Percentiles rank a stretch among this genome's conserved stretches.
Evolutionary conservation across 2,797 vertebrate genomes (phyloP).

Genomic region (Nannoperca obscura): DNA sequence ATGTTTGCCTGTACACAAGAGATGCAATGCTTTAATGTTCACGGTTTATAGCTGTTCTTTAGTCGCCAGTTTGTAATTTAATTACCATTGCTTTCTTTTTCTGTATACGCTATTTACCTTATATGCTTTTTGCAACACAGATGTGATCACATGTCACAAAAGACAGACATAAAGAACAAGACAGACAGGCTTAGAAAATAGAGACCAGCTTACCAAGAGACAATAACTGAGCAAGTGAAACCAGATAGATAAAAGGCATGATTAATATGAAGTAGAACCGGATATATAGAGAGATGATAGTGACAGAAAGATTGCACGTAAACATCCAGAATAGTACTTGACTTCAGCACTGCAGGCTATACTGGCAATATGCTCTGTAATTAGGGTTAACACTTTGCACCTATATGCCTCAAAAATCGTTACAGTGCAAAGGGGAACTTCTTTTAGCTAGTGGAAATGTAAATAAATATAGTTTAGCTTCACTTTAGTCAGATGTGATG

Average conservation of each 20-base stretch:
- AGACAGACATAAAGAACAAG: slow-evolving; percentile 14
- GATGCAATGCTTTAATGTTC: neutral
- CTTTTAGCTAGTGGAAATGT: slow-evolving; percentile 1
- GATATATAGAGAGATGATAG: neutral
- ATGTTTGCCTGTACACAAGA: neutral
- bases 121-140: neutral
- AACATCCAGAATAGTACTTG: neutral
- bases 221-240: neutral
- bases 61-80: neutral
- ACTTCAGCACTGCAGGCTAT: neutral
- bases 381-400: slow-evolving; percentile 8
- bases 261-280: neutral
- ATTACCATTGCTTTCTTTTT: neutral
- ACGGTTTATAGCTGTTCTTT: neutral
- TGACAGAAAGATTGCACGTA: neutral
- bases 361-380: neutral
- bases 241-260: slow-evolving; percentile 1
- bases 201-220: slow-evolving; percentile 26
- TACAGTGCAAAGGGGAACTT: neutral
- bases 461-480: neutral
- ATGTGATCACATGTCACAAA: neutral
- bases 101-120: neutral
- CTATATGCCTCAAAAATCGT: neutral
- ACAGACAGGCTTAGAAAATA: slow-evolving; percentile 10
- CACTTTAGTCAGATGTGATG: neutral